Conservation (phyloP, 2,113 vertebrate genomes). For the Pachycephala philippinensis region DNA sequence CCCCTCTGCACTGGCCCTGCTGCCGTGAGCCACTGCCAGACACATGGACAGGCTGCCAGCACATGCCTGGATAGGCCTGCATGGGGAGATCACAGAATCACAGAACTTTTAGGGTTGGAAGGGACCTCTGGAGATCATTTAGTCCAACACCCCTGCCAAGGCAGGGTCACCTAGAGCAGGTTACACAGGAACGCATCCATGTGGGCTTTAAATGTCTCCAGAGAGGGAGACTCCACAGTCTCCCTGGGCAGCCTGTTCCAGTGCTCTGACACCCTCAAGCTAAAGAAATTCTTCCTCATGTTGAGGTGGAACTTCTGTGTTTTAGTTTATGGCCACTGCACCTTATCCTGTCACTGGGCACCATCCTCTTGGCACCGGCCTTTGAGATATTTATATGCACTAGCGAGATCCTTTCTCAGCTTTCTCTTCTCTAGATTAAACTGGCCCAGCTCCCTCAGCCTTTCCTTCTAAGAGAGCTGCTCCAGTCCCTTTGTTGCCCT, state of each 20-base stretch:
- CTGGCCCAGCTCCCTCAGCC: neutral
- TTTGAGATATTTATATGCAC: neutral
- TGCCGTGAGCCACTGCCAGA: rapidly evolving
- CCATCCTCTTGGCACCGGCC: neutral
- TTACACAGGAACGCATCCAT: rapidly evolving
- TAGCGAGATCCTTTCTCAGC: neutral
- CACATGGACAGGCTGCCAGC: rapidly evolving
- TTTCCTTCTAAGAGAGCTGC: neutral
- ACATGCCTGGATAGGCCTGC: rapidly evolving
- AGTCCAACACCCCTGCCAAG: neutral
- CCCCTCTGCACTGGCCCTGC: neutral
- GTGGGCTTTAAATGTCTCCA: neutral
- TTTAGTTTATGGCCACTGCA: neutral
- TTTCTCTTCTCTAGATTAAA: neutral
- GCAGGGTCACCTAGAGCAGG: neutral
- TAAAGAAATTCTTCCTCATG: neutral
- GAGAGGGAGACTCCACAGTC: too few relatives aligned
- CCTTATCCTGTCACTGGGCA: rapidly evolving
- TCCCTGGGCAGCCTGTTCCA: neutral
- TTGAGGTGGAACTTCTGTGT: neutral
- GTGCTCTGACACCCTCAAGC: neutral
- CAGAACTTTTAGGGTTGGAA: neutral
- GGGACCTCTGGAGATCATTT: neutral
- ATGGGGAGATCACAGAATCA: neutral
- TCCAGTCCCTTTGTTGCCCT: neutral